Evolutionary conservation across 2,888 invertebrate genomes (phyloP).

Genomic region (Cerastis rubricosa): DNA sequence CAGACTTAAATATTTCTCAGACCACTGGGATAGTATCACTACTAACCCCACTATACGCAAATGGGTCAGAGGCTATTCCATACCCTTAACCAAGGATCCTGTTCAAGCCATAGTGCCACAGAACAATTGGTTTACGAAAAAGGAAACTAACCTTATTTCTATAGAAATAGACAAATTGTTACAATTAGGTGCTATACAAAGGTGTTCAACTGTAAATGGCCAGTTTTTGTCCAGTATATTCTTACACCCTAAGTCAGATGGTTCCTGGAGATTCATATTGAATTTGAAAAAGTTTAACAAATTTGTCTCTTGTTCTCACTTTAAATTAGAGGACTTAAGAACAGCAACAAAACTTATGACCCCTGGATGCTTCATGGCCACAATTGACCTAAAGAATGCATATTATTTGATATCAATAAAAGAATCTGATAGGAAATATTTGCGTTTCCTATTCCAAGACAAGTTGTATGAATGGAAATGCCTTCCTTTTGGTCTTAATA

Average conservation of each 20-base stretch:
- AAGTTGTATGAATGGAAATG: slow-evolving; percentile 3
- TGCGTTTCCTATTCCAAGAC: not conserved
- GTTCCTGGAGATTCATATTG: slow-evolving; percentile 6
- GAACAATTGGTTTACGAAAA: not conserved
- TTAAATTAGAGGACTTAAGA: no score
- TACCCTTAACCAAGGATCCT: slow-evolving; percentile 1
- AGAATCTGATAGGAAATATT: slow-evolving; percentile 21
- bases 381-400: slow-evolving; percentile 40
- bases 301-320: not conserved
- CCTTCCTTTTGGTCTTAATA: slow-evolving; percentile 6
- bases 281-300: slow-evolving; percentile 5
- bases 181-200: not conserved
- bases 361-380: no score
- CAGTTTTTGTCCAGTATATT: slow-evolving; percentile 13
- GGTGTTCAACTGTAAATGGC: not conserved
- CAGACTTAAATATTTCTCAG: not conserved
- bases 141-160: not conserved
- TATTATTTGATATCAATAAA: slow-evolving; percentile 39
- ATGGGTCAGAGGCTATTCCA: not conserved
- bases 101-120: not conserved
- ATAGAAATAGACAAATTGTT: not conserved
- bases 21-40: not conserved
- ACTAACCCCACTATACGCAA: not conserved
- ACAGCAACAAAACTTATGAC: no score
- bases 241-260: slow-evolving; percentile 7